Base-by-base conservation (phyloP, 2,113 vertebrate species). In the Bufo bufo region DNA sequence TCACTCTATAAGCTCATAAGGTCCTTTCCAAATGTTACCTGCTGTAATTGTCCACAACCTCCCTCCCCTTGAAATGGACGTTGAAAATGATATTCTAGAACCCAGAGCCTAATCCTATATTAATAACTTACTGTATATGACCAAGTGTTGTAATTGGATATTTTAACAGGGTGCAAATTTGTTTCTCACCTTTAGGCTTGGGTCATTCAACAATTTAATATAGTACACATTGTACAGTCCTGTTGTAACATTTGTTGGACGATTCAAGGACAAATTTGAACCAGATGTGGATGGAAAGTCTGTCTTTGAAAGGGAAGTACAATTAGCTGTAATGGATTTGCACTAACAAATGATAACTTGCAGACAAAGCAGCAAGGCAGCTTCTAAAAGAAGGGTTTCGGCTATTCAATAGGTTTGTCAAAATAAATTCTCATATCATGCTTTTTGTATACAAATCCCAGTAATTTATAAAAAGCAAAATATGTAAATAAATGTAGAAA, bases 221-320 rank as follows among this genome's bases (percentile, higher is more conserved):
- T 91, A 90, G 90, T 77, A 75, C 92, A 93, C 91, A 91, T 92
- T 95, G 93, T 92, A 90, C 91, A 93, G 91, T 91, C 16, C 72
- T 82, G 86, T 93, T 71, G 93, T 90, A 94, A 95, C 94, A 94
- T 95, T 95, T 94, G 93, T 93, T 95, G 90, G 92, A 95, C 92
- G 78, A 86, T 95, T 95, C 95, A 93, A 90, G 90, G 90, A 86
- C 90, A 90, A 82, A 14, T 95, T 90, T 91, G 91, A 94, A 95
- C 93, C 95, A 95, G 95, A 96, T 96, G 95, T 94, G 93, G 85
- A 14, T 91, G 61, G 63, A 74, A 87, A 92, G 93, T 89, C 90
- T 90, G 93, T 93, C 92, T 92, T 90, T 91, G 91, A 93, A 92
- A 93, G 91, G 90, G 91, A 90, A 90, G 91, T 93, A 89, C 89